These are phyloP conservation scores for Campoplex nolae DNA, from an alignment of 2,888 invertebrate species.

Conservation along the genomic window DNA sequence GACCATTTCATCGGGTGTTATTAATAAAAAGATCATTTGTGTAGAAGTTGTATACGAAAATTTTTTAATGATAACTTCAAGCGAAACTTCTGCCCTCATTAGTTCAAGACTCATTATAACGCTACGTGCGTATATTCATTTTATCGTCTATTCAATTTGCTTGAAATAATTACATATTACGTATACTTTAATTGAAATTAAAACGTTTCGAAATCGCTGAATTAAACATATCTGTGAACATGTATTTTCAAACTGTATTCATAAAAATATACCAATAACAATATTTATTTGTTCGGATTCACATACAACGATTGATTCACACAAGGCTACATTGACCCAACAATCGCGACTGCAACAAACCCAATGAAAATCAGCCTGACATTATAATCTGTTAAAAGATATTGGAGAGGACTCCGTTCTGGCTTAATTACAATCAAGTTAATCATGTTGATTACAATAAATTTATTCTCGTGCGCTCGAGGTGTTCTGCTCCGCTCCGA, in stretches of 20 bases:
- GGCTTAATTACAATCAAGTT: constrained; percentile 7
- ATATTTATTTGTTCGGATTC: background rate
- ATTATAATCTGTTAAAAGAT: background rate
- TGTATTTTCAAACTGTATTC: background rate
- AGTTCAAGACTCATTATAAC: background rate
- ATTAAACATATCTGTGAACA: background rate
- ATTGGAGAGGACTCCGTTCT: background rate
- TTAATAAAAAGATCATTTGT: constrained; percentile 2
- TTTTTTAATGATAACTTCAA: background rate
- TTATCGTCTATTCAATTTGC: background rate
- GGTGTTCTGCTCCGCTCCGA: constrained; percentile 37
- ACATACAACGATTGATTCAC: background rate
- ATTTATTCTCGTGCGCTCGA: constrained; percentile 11
- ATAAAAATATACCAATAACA: background rate
- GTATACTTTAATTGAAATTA: background rate
- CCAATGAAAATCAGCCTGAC: background rate
- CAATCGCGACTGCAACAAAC: background rate
- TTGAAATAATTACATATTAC: background rate
- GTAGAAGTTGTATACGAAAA: background rate
- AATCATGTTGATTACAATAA: constrained; percentile 32
- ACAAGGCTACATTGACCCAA: background rate
- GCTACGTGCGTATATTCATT: background rate
- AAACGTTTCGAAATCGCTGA: background rate
- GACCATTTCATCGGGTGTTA: background rate
- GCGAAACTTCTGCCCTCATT: constrained; percentile 9